Evolutionary conservation across 2,113 vertebrate genomes (phyloP).

Genomic region (Bolborhynchus lineola): DNA sequence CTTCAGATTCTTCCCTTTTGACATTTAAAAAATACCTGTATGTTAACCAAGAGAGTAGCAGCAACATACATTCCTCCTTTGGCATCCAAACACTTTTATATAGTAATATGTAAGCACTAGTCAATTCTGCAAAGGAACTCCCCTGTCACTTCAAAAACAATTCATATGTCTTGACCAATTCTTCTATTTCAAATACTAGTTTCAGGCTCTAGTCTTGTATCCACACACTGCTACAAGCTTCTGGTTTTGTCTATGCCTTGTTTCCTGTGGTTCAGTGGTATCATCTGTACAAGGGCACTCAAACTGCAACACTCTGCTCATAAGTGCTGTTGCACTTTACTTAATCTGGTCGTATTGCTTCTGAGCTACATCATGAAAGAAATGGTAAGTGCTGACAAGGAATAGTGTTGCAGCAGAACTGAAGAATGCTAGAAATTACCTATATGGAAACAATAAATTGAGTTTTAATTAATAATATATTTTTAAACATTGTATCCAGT

Average conservation of each 20-base stretch:
- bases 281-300: neutral
- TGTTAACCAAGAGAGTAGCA: neutral
- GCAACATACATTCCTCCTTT: neutral
- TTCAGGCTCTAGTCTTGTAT: neutral
- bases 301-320: neutral
- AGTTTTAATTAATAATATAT: neutral
- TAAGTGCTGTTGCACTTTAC: neutral
- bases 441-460: neutral
- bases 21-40: neutral
- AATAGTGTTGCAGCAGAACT: neutral
- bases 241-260: neutral
- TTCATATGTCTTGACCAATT: neutral
- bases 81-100: neutral
- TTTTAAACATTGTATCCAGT: neutral
- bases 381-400: neutral
- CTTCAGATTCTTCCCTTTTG: neutral
- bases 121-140: neutral
- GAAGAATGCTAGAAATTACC: neutral
- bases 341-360: neutral
- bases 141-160: neutral
- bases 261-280: neutral
- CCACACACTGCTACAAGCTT: neutral
- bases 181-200: neutral
- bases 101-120: rapidly evolving
- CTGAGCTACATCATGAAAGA: neutral